Base-by-base conservation (phyloP, 2,113 vertebrate species). In the Thinocorus orbignyianus region DNA sequence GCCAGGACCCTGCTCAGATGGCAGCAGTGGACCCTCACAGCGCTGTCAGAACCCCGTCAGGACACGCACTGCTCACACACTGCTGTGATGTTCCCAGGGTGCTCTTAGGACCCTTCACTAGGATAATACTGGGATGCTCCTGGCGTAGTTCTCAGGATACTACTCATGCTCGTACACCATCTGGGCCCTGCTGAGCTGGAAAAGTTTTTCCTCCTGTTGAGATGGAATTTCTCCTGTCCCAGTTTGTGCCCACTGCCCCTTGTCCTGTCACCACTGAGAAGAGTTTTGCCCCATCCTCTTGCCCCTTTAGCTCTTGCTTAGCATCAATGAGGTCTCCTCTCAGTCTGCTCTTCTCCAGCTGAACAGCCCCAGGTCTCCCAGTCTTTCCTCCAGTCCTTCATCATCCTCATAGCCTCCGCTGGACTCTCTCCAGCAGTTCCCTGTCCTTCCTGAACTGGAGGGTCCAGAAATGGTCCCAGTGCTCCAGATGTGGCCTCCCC, bases 11-110 rank as follows among this genome's bases (percentile, higher is more conserved):
- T 22, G 1, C 46, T 24, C 48, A 64, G 49, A 4, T 13, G 44
- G 4, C 5, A 57, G 17, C 69, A 39, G 2, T 10, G 0, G 48
- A 15, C 37, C 17, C 3, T 8, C 7, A 16, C 13, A n/a, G 11
- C 17, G 23, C 41, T 13, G 0, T 11, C 46, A 10, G 44, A 23
- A 26, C 70, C 19, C 82, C 39, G 1, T 48, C 31, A 39, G 73
- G 33, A 35, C 41, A n/a, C n/a, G n/a, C 17, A 19, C 16, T 62
- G 6, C 0, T 48, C 3, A 4, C 5, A 9, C n/a, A 37, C 61
- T 70, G 2, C 65, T 35, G 22, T 4, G 71, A 10, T 76, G 30
- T n/a, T 58, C 0, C 24, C 52, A 61, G 64, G 85, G 30, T 62
- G 49, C 30, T 78, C n/a, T n/a, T n/a, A n/a, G n/a, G n/a, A n/a